phyloP scores from a whole-genome alignment of 2,797 vertebrate species.

The Danionella dracula region DNA sequence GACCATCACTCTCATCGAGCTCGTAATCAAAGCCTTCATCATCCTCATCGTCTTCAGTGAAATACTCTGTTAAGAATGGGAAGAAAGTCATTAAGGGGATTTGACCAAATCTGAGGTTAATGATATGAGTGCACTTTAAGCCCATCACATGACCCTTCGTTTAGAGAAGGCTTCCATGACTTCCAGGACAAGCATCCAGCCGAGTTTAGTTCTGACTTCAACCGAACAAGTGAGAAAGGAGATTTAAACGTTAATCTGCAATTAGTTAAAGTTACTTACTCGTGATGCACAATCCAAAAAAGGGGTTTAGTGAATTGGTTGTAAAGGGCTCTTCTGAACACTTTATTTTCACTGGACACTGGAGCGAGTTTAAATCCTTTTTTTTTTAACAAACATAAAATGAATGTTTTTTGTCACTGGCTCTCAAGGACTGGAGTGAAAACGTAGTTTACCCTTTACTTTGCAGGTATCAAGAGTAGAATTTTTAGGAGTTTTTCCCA shows the following conservation, averaged over 20 bases:
- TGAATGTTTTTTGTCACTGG: too few species aligned
- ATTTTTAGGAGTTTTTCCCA: too few species aligned
- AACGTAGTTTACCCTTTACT: too few species aligned
- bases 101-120: neutral
- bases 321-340: too few species aligned
- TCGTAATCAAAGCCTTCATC: conserved; percentile 70
- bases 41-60: conserved; percentile 65
- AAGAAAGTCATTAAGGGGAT: conserved; percentile 11
- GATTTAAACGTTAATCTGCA: neutral
- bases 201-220: neutral
- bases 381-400: too few species aligned
- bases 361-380: too few species aligned
- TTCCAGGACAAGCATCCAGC: neutral
- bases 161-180: neutral
- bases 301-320: too few species aligned
- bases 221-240: neutral
- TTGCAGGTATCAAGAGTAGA: too few species aligned
- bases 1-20: conserved; percentile 58
- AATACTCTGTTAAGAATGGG: conserved; percentile 60
- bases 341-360: too few species aligned
- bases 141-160: neutral
- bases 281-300: too few species aligned
- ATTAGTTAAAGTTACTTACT: neutral
- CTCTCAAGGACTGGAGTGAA: too few species aligned
- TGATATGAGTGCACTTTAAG: neutral